These are phyloP conservation scores for Tenthredo distinguenda DNA, from an alignment of 2,888 invertebrate genomes.

Conservation along the genomic window DNA sequence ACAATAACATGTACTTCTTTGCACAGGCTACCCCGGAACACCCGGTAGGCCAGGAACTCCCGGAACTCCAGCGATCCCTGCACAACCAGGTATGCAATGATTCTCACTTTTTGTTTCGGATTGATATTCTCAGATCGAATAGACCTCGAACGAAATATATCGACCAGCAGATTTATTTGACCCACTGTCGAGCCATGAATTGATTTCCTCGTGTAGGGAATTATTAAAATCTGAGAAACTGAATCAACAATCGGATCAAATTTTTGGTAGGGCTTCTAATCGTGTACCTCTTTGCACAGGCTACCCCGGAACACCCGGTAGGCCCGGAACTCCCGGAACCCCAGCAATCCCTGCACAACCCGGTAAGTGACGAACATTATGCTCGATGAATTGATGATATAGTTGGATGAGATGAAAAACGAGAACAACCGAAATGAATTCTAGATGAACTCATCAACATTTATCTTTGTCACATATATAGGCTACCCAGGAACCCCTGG, in stretches of 20 bases:
- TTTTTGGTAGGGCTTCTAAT: constrained; percentile 52
- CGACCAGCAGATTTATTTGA: too few species aligned
- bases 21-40: constrained; percentile 51
- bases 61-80: constrained; percentile 69
- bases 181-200: too few species aligned
- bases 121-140: too few species aligned
- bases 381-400: not conserved
- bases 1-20: too few species aligned
- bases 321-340: constrained; percentile 62
- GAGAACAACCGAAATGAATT: not conserved
- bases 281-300: constrained; percentile 53
- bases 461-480: constrained; percentile 62
- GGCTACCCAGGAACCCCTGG: constrained; percentile 64
- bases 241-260: too few species aligned
- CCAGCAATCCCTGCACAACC: constrained; percentile 63
- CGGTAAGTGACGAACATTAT: constrained; percentile 52
- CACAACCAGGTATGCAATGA: constrained; percentile 59
- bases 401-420: not conserved
- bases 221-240: not conserved
- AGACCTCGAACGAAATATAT: too few species aligned
- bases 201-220: not conserved
- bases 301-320: constrained; percentile 67
- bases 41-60: constrained; percentile 66
- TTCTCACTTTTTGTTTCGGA: too few species aligned
- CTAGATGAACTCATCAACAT: not conserved